Evolutionary conservation across 2,888 invertebrate species (phyloP).

Genomic region (Thecophora atra): DNA sequence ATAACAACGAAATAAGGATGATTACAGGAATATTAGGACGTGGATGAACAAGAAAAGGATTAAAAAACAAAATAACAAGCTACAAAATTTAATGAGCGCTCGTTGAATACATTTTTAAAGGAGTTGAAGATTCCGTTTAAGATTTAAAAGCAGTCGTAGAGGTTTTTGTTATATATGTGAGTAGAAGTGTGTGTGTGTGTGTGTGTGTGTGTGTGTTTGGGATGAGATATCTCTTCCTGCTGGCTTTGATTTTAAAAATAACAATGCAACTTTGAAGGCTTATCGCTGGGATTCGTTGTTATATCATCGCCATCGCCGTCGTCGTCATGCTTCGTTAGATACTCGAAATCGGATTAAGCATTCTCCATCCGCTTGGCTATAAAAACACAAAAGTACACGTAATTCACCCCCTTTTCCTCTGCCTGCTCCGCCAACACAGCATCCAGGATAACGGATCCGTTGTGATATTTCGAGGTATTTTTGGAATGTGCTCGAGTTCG

Average conservation of each 20-base stretch:
- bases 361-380: neutral
- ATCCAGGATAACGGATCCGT: no score
- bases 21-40: neutral
- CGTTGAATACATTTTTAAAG: neutral
- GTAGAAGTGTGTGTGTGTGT: neutral
- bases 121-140: neutral
- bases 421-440: no score
- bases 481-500: no score
- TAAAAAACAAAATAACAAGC: neutral
- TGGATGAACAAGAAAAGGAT: neutral
- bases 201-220: constrained; percentile 9
- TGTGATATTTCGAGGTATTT: no score
- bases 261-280: constrained; percentile 25
- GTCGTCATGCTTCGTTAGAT: neutral
- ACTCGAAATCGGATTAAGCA: neutral
- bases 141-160: neutral
- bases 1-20: neutral
- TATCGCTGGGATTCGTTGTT: constrained; percentile 5
- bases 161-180: neutral
- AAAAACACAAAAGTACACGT: neutral
- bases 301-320: neutral
- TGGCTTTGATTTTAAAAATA: constrained; percentile 21
- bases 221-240: constrained; percentile 2
- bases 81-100: neutral
- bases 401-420: no score